A percentile compares a stretch with the other conserved stretches of the same genome.
Conservation (phyloP, 2,113 vertebrate genomes). For the Notiomystis cincta region DNA sequence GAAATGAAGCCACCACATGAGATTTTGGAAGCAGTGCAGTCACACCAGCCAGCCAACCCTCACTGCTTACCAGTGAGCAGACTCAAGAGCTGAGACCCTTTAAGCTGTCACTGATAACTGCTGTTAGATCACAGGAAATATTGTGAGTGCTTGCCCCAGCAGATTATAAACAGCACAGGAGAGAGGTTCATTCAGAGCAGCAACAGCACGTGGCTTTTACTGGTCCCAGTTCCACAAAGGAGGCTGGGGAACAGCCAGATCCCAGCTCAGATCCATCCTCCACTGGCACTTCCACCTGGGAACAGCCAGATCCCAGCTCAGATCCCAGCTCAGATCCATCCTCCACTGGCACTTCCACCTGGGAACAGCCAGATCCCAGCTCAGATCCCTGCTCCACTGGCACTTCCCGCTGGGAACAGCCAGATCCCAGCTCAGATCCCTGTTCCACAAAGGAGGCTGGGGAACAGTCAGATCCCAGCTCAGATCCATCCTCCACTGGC, state of each 20-base stretch:
- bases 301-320: background rate
- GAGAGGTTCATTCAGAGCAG: background rate
- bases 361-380: accelerated
- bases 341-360: background rate
- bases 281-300: background rate
- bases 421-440: background rate
- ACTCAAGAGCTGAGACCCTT: background rate
- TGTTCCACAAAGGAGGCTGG: no score
- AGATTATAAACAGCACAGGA: background rate
- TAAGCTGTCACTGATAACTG: background rate
- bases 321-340: no score
- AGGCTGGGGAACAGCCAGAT: background rate
- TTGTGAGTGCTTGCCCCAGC: background rate
- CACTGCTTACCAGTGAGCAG: background rate
- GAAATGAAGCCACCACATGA: background rate
- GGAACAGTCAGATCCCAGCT: background rate
- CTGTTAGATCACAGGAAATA: background rate
- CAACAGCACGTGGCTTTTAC: accelerated
- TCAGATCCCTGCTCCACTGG: accelerated
- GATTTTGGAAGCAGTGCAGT: background rate
- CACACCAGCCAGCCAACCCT: background rate
- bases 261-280: background rate
- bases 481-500: no score
- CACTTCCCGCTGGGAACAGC: background rate
- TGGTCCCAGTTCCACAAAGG: background rate